Base-by-base conservation (phyloP, 2,797 vertebrate genomes). In the Nannoperca australis region DNA sequence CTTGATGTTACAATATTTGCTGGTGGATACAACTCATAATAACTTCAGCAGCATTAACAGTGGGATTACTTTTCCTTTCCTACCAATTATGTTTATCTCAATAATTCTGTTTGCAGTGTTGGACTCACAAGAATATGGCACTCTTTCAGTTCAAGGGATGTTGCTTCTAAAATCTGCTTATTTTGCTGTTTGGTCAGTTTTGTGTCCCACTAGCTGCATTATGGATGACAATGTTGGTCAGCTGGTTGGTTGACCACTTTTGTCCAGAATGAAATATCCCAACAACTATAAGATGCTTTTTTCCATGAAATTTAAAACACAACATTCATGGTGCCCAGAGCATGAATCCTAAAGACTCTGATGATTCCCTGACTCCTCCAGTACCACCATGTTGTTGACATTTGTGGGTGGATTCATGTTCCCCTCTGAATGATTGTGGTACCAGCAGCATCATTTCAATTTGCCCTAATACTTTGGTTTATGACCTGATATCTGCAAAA, bases 61-160 rank as follows among this genome's bases (percentile, higher is more conserved):
- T 20, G 45, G 14, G 68, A 69, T 61, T 51, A 59, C 7, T 60
- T 34, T 50, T 83, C 4, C 47, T 53, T 53, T 62, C 38, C n/a
- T 17, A 13, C n/a, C 30, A 68, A 18, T 68, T 51, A 27, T 1
- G 2, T 67, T 49, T 32, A 53, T 27, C 36, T 73, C 49, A 27
- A 7, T 81, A 38, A 60, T 63, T 79, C 38, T 61, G 45, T 81
- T 65, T 64, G 70, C 53, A 40, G 32, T 20, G 32, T 24, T 44
- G 24, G 24, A 13, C 24, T 64, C 27, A 55, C 20, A 36, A n/a
- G 20, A n/a, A 32, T 13, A 22, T 30, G 17, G 10, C n/a, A 0
- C 5, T 14, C 13, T 6, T 58, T 56, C 30, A 47, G 34, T 45
- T 67, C 24, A 53, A 54, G n/a, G 15, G 51, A 38, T 14, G 60